Evolutionary conservation across 30 jellyfish, hydroid and myxozoan genomes (phyloP).

Genomic region (Clytia hemisphaerica): DNA sequence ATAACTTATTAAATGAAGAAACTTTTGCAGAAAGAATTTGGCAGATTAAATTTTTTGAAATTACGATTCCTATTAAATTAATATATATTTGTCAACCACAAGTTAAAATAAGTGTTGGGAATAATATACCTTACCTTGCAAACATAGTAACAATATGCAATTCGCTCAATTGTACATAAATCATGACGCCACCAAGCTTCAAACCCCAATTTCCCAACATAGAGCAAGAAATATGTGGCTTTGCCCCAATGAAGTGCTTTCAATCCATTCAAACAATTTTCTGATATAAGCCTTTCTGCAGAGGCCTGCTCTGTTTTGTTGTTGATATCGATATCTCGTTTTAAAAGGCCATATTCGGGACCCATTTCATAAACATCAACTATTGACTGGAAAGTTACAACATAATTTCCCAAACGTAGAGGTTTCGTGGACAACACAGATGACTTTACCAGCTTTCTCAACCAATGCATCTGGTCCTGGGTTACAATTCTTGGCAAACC

Average conservation of each 20-base stretch:
- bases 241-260: background rate
- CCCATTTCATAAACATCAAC: conserved; percentile 10
- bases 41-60: too few species aligned
- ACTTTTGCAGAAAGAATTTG: too few species aligned
- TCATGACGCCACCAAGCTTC: too few species aligned
- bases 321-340: conserved; percentile 13
- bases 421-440: conserved; percentile 11
- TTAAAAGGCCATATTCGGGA: conserved; percentile 11
- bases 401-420: conserved; percentile 4
- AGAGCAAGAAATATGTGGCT: background rate
- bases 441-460: conserved; percentile 7
- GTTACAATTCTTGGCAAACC: background rate
- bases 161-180: too few species aligned
- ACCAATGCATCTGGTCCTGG: conserved; percentile 22
- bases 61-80: too few species aligned
- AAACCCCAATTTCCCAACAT: background rate
- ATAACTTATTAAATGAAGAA: too few species aligned
- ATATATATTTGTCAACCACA: too few species aligned
- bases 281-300: conserved; percentile 14
- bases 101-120: too few species aligned
- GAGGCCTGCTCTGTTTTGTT: too few species aligned
- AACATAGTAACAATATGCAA: background rate
- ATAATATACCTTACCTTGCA: too few species aligned
- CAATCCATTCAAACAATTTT: background rate
- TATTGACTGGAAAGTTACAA: background rate